Conservation (phyloP, 2,797 vertebrate species). For the Fundulus diaphanus region DNA sequence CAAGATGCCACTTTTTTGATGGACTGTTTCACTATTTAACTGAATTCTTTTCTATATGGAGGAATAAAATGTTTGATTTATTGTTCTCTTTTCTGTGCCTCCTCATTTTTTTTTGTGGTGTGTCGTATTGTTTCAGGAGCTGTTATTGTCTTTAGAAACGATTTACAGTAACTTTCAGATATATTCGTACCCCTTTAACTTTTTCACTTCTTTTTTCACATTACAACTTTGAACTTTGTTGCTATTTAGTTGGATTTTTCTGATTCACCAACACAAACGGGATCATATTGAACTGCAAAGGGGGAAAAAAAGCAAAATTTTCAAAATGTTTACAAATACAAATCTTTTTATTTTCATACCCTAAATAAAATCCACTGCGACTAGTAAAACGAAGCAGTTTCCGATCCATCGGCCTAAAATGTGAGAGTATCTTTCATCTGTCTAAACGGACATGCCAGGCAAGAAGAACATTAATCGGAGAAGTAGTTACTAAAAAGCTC, state of each 20-base stretch:
- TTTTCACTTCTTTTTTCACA: neutral
- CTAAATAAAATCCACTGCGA: neutral
- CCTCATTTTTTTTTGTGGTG: constrained; percentile 1
- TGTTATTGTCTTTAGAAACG: neutral
- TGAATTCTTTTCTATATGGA: constrained; percentile 82
- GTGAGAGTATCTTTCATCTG: neutral
- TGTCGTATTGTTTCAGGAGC: neutral
- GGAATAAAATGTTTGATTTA: constrained; percentile 83
- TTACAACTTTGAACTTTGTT: neutral
- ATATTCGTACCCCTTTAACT: neutral
- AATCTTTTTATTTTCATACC: neutral
- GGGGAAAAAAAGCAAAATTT: no score
- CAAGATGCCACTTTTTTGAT: constrained; percentile 76
- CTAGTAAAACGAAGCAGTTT: neutral
- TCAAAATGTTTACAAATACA: no score
- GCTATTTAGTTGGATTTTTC: neutral
- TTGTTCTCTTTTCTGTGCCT: constrained; percentile 62
- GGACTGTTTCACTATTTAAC: constrained; percentile 84
- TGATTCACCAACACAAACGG: neutral
- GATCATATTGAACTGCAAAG: neutral
- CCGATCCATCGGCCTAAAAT: no score
- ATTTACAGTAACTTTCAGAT: neutral
- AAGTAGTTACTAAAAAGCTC: no score
- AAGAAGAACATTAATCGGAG: no score
- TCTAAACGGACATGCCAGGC: neutral